Percentiles rank a stretch among this genome's conserved stretches.
Conservation (phyloP, 64 coral and sea anemone genomes). For the Pachyseris speciosa region DNA sequence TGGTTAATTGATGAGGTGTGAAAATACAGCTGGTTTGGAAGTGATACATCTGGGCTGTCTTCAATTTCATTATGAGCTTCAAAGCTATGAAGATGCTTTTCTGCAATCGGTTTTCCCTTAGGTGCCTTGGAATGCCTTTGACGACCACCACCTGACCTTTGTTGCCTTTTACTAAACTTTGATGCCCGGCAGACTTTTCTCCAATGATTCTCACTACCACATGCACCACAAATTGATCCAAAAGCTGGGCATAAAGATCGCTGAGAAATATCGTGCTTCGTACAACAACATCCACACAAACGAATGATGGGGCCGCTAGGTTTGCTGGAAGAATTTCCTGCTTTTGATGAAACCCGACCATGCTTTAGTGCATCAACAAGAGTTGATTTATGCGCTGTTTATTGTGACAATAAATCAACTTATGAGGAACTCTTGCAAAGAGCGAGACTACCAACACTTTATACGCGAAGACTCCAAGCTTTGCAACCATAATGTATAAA, state of each 20-base stretch:
- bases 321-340: neutral
- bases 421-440: no score
- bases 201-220: neutral
- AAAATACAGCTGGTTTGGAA: neutral
- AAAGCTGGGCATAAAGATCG: slow-evolving; percentile 9
- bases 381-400: neutral
- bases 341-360: neutral
- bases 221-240: slow-evolving; percentile 45
- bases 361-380: neutral
- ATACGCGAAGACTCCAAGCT: no score
- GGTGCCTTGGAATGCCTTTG: neutral
- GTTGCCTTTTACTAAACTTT: neutral
- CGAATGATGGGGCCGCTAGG: slow-evolving; percentile 13
- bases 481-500: no score
- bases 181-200: neutral
- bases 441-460: no score
- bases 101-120: neutral
- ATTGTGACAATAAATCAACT: no score
- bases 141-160: slow-evolving; percentile 44
- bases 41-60: neutral
- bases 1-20: neutral
- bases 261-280: slow-evolving; percentile 29
- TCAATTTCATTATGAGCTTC: neutral
- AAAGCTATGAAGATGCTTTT: neutral
- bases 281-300: slow-evolving; percentile 80